Percentiles rank a stretch among this genome's conserved stretches.
Conservation (phyloP, 2,797 vertebrate genomes). For the Melanotaenia boesemani region DNA sequence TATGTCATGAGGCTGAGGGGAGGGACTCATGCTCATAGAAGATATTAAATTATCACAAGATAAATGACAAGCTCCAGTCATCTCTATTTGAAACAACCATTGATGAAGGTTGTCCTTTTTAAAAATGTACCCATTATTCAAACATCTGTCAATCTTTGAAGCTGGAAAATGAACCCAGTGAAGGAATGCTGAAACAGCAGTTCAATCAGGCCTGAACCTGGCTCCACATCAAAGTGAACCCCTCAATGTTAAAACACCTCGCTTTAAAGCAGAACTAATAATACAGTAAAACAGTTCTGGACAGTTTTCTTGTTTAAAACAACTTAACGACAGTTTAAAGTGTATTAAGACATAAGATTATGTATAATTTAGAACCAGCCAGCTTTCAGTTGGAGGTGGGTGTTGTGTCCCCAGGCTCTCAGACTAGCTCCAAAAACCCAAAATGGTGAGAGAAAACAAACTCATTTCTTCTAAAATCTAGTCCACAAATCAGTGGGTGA, state of each 20-base stretch:
- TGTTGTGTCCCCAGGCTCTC: background rate
- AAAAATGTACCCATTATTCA: background rate
- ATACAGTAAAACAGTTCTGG: background rate
- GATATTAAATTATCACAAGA: background rate
- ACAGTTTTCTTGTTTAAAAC: background rate
- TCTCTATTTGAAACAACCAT: background rate
- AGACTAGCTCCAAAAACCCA: background rate
- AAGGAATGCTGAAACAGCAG: background rate
- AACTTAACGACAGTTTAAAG: background rate
- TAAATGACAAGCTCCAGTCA: background rate
- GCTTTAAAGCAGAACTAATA: background rate
- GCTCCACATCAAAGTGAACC: background rate
- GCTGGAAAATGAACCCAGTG: background rate
- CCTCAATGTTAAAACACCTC: background rate
- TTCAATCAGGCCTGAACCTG: background rate
- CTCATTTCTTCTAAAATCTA: background rate
- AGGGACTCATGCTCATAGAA: too few relatives aligned
- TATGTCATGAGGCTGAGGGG: background rate
- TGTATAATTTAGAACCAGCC: background rate
- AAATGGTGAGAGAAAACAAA: background rate
- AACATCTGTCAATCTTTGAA: background rate
- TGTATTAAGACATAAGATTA: background rate
- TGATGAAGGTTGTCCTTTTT: background rate
- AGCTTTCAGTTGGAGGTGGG: background rate
- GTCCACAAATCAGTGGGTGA: background rate